These are phyloP conservation scores for Noctua janthe DNA, from an alignment of 2,888 invertebrate species.

Conservation along the genomic window DNA sequence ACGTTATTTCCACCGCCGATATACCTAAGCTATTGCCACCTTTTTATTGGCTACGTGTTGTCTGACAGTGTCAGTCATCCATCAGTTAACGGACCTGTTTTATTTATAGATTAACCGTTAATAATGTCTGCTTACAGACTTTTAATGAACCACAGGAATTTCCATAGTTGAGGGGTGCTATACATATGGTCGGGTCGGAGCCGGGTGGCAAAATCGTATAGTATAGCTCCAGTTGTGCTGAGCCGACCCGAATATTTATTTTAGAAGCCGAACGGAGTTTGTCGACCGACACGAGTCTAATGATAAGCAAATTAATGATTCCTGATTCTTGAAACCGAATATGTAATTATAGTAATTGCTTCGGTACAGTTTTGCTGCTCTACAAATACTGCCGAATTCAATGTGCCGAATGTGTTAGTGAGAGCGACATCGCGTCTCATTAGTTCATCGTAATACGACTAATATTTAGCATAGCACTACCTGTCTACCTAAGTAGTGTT, in stretches of 20 bases:
- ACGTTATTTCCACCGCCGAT: background rate
- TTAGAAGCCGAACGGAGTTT: background rate
- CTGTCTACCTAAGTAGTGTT: background rate
- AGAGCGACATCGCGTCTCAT: background rate
- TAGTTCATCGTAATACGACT: background rate
- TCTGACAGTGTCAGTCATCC: background rate
- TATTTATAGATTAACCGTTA: slow-evolving; percentile 17
- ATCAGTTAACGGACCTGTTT: background rate
- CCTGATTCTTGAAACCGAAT: background rate
- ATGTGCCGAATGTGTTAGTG: background rate
- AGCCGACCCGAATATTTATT: background rate
- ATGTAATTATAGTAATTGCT: background rate
- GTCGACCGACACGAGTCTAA: background rate
- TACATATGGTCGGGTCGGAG: background rate
- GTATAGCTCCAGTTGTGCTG: background rate
- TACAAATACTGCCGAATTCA: background rate
- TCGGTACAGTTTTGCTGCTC: background rate
- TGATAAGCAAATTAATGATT: background rate
- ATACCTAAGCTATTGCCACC: background rate
- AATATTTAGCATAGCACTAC: background rate
- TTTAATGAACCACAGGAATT: slow-evolving; percentile 27
- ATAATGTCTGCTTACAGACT: slow-evolving; percentile 5
- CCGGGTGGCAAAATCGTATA: background rate
- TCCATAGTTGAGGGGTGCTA: background rate
- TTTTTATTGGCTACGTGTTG: slow-evolving; percentile 4